Evolutionary conservation across 2,113 vertebrate species (phyloP).

Genomic region (Piaya cayana): DNA sequence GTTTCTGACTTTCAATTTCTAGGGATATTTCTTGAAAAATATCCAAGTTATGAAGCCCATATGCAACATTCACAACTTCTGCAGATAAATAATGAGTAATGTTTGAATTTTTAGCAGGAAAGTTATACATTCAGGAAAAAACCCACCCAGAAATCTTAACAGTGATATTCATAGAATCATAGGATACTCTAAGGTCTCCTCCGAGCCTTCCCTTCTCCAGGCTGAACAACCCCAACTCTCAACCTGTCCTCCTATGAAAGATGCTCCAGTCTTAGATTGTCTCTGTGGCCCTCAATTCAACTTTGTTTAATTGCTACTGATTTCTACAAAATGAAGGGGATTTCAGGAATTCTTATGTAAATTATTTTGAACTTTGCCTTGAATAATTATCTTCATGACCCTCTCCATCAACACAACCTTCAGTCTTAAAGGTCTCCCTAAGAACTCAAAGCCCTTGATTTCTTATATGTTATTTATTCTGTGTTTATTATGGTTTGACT

Average conservation of each 20-base stretch:
- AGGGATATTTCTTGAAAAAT: background rate
- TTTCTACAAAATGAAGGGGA: background rate
- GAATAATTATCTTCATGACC: background rate
- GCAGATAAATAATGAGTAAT: background rate
- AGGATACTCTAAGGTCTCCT: too few relatives aligned
- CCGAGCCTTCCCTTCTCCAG: too few relatives aligned
- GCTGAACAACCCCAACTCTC: too few relatives aligned
- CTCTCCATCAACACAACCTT: background rate
- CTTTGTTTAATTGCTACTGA: background rate
- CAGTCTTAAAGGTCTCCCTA: background rate
- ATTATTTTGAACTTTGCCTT: background rate
- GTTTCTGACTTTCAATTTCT: background rate
- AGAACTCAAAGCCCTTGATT: background rate
- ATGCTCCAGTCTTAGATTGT: too few relatives aligned
- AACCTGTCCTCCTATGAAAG: too few relatives aligned
- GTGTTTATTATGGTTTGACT: background rate
- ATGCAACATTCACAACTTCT: background rate
- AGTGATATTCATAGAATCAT: background rate
- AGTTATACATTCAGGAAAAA: background rate
- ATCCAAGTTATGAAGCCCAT: background rate
- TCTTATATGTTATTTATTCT: too few relatives aligned
- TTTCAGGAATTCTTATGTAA: background rate
- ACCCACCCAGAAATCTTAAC: background rate
- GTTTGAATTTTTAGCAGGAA: background rate
- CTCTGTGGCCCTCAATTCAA: too few relatives aligned